A percentile compares a stretch with the other conserved stretches of the same genome.
phyloP scores from a whole-genome alignment of 2,797 vertebrate species.

The Enteromius anoplus region DNA sequence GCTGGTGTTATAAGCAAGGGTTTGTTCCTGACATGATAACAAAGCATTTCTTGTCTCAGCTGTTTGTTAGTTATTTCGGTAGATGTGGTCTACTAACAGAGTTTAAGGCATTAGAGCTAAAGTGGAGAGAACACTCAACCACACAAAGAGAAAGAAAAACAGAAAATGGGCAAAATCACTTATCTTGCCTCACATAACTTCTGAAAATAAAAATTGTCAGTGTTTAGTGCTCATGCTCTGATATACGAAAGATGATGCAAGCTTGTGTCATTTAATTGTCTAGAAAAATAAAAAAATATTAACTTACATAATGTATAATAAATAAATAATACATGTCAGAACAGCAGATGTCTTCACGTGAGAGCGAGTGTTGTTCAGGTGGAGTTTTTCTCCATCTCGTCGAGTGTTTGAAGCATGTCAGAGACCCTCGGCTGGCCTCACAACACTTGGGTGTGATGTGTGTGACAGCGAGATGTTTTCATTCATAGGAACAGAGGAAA shows the following conservation, averaged over 20 bases:
- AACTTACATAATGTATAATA: too few relatives aligned
- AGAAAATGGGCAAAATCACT: too few relatives aligned
- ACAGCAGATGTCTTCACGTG: background rate
- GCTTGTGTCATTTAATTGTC: background rate
- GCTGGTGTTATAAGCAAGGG: too few relatives aligned
- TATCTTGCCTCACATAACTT: background rate
- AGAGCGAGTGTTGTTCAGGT: background rate
- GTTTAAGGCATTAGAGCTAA: too few relatives aligned
- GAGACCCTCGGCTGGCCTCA: slow-evolving; percentile 44
- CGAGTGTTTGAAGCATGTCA: slow-evolving; percentile 41
- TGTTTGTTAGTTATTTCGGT: too few relatives aligned
- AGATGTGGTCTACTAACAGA: too few relatives aligned
- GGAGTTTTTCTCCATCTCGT: slow-evolving; percentile 14
- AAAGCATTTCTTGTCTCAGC: too few relatives aligned
- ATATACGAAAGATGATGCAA: background rate
- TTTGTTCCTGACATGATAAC: too few relatives aligned
- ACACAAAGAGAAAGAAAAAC: too few relatives aligned
- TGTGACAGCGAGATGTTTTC: slow-evolving; percentile 79
- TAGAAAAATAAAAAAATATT: background rate
- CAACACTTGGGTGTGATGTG: slow-evolving; percentile 44
- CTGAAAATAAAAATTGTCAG: background rate
- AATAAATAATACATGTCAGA: background rate
- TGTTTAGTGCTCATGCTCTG: background rate
- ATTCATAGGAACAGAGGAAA: slow-evolving; percentile 72
- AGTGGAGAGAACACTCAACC: too few relatives aligned